Evolutionary conservation across 2,113 vertebrate species (phyloP), one percentile per base, ranked within the genome.

Genomic region (Melanocharis versteri): DNA sequence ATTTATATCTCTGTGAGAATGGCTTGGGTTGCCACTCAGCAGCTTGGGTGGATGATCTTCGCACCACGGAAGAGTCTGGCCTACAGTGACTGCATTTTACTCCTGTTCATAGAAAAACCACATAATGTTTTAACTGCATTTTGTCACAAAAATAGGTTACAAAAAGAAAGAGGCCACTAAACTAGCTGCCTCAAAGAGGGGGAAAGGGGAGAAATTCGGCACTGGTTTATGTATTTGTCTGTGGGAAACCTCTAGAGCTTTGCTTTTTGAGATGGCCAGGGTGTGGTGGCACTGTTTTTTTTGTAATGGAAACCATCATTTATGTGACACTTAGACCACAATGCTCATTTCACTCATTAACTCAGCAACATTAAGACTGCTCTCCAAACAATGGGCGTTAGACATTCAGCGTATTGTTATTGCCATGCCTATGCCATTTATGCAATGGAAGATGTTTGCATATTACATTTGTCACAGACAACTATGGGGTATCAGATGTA

Each of bases 401-500:
- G 79, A 86, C 94, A 79, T 83, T 95, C 92, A 69, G 64, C 0
- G 2, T 82, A 92, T 93, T 96, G 93, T 94, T 96, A 54, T 77
- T 92, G 84, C 71, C 80, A 77, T 95, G 93, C 65, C 47, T 89
- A 30, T 80, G 79, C 80, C 87, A 7, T 97, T 95, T 96, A 87
- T 91, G 73, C 54, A 94, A 84, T 72, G 68, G 83, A 70, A 71
- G 89, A 83, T 93, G 81, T 90, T 89, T 92, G 89, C 71, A 85
- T 93, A 94, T 94, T 96, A 81, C 61, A 86, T 96, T 97, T 96
- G 96, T 96, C 72, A 96, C 92, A 97, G 91, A 87, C 91, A 97
- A 96, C 68, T 90, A 84, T 53, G 75, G 60, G 82, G 76, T 96
- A 97, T 91, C 87, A 96, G 96, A 96, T 95, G 85, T 91, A 97